A percentile compares a stretch with the other conserved stretches of the same genome.
These are phyloP conservation scores for Seira musarum DNA, from an alignment of 2,888 invertebrate genomes.

Conservation along the genomic window DNA sequence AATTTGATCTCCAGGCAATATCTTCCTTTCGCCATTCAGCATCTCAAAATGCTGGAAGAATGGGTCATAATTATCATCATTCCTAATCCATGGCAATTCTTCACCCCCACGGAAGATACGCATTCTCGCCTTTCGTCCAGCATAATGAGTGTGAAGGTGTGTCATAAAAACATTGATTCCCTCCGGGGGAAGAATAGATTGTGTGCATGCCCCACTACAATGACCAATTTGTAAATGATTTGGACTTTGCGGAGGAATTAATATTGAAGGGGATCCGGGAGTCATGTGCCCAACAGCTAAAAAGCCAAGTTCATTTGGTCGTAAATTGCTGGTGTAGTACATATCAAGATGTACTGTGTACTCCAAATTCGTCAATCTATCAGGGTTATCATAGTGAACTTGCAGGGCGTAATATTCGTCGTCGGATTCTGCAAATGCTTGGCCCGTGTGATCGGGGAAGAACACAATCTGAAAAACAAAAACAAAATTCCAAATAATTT, in stretches of 20 bases:
- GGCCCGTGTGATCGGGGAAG: conserved; percentile 26
- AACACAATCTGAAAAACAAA: conserved; percentile 5
- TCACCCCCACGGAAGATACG: conserved; percentile 83
- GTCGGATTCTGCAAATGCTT: conserved; percentile 15
- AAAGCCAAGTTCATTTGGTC: conserved; percentile 22
- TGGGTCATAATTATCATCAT: conserved; percentile 70
- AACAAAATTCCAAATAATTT: neutral
- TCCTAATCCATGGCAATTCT: conserved; percentile 83
- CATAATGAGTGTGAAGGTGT: conserved; percentile 14
- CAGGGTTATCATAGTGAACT: conserved; percentile 47
- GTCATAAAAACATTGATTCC: conserved; percentile 18
- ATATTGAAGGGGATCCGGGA: conserved; percentile 46
- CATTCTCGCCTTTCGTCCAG: conserved; percentile 75
- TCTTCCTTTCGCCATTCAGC: conserved; percentile 27
- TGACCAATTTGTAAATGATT: conserved; percentile 28
- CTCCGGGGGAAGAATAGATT: conserved; percentile 8
- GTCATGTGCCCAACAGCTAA: conserved; percentile 38
- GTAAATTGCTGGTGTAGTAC: conserved; percentile 21
- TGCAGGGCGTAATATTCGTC: conserved; percentile 34
- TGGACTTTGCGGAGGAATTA: conserved; percentile 29
- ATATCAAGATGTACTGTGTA: conserved; percentile 33
- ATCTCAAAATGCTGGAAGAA: conserved; percentile 50
- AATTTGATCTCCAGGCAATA: conserved; percentile 61
- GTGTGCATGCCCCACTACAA: conserved; percentile 23
- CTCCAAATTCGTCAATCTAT: neutral